Base-by-base conservation (phyloP, 2,888 invertebrate species). In the Harpalus rubripes region DNA sequence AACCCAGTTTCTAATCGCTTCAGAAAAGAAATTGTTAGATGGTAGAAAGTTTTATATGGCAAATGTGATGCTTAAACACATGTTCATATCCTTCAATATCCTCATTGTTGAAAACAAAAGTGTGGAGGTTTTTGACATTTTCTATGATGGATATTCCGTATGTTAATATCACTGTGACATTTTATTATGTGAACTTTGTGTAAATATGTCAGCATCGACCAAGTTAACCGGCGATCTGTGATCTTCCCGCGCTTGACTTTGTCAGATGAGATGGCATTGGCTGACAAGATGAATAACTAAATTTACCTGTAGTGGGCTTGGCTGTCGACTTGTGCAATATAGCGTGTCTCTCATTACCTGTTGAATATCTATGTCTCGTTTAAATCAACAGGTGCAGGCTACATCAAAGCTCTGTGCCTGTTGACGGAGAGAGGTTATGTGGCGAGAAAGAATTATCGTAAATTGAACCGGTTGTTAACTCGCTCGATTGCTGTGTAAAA, bases 81-180 rank as follows among this genome's bases (percentile, higher is more conserved):
- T 22, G 22, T 22, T 22, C 22, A 22, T n/a, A 15, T 16, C 16
- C 8, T 16, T 59, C 0, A 16, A 6, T 15, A 15, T 59, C 59
- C 16, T 32, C n/a, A 44, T 10, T 74, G 16, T 41, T 41, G 72
- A 44, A 74, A 74, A 74, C 72, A 44, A 74, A 74, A 74, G 41
- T 74, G 72, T 44, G 44, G 1, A 10, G 52, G 72, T 59, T 82
- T 74, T 74, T 83, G 83, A 83, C 83, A 83, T 83, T 83, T 76
- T 76, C 83, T 83, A 10, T 74, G 83, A 61, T 61, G 61, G 41
- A 76, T 61, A 61, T 41, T 61, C 56, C 61, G 82, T 26, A 76
- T 83, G 83, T 74, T 83, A 83, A 76, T 61, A 83, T 74, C 83
- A 83, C 72, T 83, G 76, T 83, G 83, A 83, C 83, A 83, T 83